Conservation (phyloP, 2,888 invertebrate species). For the Eupelmus urozonus region DNA sequence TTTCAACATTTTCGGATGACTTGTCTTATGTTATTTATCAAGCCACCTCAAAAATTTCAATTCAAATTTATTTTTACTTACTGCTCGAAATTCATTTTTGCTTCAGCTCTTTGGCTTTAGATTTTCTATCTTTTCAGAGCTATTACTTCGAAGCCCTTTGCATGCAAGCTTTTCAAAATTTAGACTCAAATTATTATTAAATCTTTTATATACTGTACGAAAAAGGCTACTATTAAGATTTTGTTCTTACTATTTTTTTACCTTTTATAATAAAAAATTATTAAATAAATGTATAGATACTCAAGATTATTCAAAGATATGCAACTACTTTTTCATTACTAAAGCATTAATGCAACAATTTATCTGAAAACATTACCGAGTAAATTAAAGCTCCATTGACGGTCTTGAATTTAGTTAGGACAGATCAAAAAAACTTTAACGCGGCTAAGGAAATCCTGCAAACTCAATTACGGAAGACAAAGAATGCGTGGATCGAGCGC, state of each 20-base stretch:
- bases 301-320: no score
- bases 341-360: no score
- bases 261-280: no score
- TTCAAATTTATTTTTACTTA: neutral
- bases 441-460: neutral
- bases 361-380: no score
- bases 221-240: no score
- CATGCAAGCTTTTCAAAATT: neutral
- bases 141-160: neutral
- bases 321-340: no score
- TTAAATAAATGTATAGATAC: no score
- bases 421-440: no score
- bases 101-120: neutral
- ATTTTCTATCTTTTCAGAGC: neutral
- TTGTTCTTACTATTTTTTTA: no score
- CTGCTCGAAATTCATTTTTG: neutral
- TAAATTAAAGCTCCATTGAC: no score
- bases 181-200: neutral
- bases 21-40: conserved; percentile 69
- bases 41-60: conserved; percentile 64
- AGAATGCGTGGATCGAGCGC: conserved; percentile 47
- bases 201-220: no score
- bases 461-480: neutral
- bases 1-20: conserved; percentile 61
- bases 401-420: no score